These are phyloP conservation scores for Drosophila insularis DNA, from an alignment of 1,140 invertebrate genomes.

Conservation along the genomic window DNA sequence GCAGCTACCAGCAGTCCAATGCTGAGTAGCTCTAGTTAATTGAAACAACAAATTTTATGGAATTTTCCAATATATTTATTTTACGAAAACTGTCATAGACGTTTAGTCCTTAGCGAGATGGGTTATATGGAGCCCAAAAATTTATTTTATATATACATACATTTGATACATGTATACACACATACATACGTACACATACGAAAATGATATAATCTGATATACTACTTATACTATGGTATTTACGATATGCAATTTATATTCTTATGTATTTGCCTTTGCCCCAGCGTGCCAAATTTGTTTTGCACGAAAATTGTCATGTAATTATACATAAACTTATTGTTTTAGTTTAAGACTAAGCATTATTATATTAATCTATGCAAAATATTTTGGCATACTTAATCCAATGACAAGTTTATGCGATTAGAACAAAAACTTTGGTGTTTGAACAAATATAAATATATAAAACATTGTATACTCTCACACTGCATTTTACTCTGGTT, in stretches of 20 bases:
- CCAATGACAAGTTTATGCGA: conserved; percentile 43
- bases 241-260: conserved; percentile 25
- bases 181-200: conserved; percentile 7
- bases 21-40: conserved; percentile 44
- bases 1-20: conserved; percentile 64
- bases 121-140: conserved; percentile 28
- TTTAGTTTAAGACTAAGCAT: conserved; percentile 53
- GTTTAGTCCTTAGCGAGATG: conserved; percentile 60
- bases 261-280: conserved; percentile 40
- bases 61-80: conserved; percentile 60
- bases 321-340: conserved; percentile 60
- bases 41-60: conserved; percentile 28
- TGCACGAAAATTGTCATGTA: conserved; percentile 68
- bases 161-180: conserved; percentile 16
- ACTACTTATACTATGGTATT: neutral
- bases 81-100: conserved; percentile 62
- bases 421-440: conserved; percentile 65
- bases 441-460: conserved; percentile 72
- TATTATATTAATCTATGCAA: conserved; percentile 50
- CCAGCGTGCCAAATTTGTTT: conserved; percentile 68
- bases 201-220: conserved; percentile 9
- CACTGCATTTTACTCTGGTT: too few relatives aligned
- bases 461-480: conserved; percentile 1
- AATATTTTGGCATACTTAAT: conserved; percentile 64
- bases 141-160: conserved; percentile 11